Percentiles rank a stretch among this genome's conserved stretches.
phyloP scores from a whole-genome alignment of 2,113 vertebrate species.

The Macaca nemestrina region DNA sequence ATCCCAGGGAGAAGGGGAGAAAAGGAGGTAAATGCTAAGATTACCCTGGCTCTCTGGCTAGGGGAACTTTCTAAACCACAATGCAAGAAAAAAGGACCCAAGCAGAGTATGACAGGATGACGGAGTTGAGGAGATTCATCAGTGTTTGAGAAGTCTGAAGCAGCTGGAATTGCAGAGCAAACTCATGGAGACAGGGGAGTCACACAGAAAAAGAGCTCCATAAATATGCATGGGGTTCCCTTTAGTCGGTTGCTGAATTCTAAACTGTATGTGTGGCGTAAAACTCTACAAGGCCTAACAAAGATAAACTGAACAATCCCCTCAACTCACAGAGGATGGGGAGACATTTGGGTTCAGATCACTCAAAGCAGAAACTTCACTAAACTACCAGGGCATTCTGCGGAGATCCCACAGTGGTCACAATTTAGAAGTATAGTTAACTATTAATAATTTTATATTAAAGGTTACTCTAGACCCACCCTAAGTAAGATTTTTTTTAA shows the following conservation, averaged over 20 bases:
- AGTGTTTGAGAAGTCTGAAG: not conserved
- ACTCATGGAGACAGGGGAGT: not conserved
- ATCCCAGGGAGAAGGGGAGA: not conserved
- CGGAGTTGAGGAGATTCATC: not conserved
- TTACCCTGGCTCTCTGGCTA: not conserved
- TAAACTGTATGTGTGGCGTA: accelerated
- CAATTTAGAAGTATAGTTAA: not conserved
- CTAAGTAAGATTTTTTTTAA: not conserved
- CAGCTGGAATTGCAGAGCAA: not conserved
- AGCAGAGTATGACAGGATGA: not conserved
- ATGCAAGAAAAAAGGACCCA: not conserved
- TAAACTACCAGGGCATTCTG: not conserved
- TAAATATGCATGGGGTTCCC: not conserved
- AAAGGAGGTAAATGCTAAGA: not conserved
- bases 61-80: not conserved
- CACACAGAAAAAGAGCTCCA: not conserved
- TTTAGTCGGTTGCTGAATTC: not conserved
- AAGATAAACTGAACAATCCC: not conserved
- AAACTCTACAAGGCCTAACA: not conserved
- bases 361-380: not conserved
- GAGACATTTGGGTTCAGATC: not conserved
- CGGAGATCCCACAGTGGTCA: not conserved
- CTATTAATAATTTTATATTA: no score
- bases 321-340: not conserved
- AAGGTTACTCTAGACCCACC: not conserved